Base-by-base conservation (phyloP, 1,140 invertebrate genomes). In the Mactra quadrangularis region DNA sequence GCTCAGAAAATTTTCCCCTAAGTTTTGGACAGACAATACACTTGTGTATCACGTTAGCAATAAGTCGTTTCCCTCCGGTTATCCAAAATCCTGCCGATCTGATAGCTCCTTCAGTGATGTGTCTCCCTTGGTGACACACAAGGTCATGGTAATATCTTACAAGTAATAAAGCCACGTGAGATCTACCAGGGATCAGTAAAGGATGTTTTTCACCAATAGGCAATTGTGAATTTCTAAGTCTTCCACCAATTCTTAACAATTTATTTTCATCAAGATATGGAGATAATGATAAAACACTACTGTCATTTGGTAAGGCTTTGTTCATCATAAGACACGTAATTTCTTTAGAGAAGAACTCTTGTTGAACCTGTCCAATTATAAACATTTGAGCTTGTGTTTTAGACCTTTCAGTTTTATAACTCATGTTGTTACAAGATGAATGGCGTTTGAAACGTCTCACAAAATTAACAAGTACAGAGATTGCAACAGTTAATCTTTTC, bases 201-300 rank as follows among this genome's bases (percentile, higher is more conserved):
- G 85, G 87, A 45, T 88, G 64, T 60, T 60, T 60, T 31, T 60
- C 57, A 9, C 3, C 3, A 9, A 7, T 4, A 7, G 27, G 19
- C 29, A 64, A 77, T 83, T 35, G 83, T 66, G 1, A 53, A 15
- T 9, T 50, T 35, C 6, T 62, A 9, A 27, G 62, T 0, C 17
- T 3, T 3, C 86, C 87, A 59, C 85, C 79, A 55, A 88, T 81
- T 38, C 74, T 57, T 19, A 87, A 17, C 7, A 86, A 6, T 15
- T 72, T 77, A 41, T 82, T 13, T 15, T 83, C 81, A 29, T 31
- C 57, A 4, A 88, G 11, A 38, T 83, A 77, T 55, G 85, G 86
- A 50, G 75, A 50, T n/a, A 88, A 74, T 7, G 53, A 29, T 13
- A 57, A 41, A 25, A 87, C 15, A 17, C 62, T 31, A 38, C 59